Evolutionary conservation across 2,888 invertebrate species (phyloP), one percentile per base, ranked within the genome.

Genomic region (Iselma pallidipennis): DNA sequence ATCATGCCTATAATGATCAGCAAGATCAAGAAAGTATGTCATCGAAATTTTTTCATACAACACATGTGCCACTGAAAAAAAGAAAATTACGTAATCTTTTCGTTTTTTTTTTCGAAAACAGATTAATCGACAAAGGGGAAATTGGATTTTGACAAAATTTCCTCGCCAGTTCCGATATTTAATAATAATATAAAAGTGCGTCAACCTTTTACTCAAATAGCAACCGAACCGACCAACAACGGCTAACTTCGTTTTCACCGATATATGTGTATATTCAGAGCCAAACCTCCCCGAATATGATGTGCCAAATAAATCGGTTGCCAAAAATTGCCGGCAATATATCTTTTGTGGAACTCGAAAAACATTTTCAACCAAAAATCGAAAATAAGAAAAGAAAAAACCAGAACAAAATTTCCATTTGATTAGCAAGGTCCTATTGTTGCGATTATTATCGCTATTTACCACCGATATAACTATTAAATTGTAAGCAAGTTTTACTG

Each of bases 271-370:
- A 61, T 57, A 53, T 59, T 42, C 60, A 57, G 56, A 12, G 2
- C 21, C 21, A 45, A 45, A n/a, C 23, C 23, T n/a, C 45, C 45
- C 23, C 21, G 23, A 12, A 63, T 59, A 57, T 59, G 59, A 57
- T 58, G 61, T 67, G 67, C 67, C 67, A 67, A 65, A 66, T 66
- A 66, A 59, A 61, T 57, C 56, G 55, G 55, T 52, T 67, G 65
- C 65, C 67, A 65, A 67, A 66, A 67, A 45, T 19, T 56, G 53
- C 29, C 31, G 49, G 12, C 28, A 12, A 51, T 9, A 10, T 26
- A 16, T 9, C 16, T 12, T 50, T 50, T 25, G 10, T 16, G 26
- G 26, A 26, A 50, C 28, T 50, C 25, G 25, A 50, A 50, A 33
- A 33, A 33, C 14, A 33, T 21, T 26, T 16, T 21, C 16, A 26